These are phyloP conservation scores for Campoletis raptor DNA, from an alignment of 2,888 invertebrate species.

Conservation along the genomic window DNA sequence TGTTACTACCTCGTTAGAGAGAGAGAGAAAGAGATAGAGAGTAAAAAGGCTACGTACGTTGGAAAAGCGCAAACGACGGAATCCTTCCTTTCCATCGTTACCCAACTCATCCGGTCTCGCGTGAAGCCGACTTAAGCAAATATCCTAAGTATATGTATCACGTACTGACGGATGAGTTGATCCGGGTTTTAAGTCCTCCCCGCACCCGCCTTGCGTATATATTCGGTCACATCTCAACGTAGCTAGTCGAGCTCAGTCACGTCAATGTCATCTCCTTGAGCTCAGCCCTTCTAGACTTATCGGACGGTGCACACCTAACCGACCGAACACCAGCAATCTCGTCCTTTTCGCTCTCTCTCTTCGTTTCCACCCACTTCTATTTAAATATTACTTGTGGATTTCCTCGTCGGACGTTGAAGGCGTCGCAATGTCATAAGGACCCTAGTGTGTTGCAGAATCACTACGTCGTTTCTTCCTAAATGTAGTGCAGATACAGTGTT, in stretches of 20 bases:
- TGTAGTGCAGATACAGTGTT: neutral
- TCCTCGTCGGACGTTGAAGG: constrained; percentile 75
- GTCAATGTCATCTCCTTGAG: constrained; percentile 75
- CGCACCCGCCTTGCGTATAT: constrained; percentile 75
- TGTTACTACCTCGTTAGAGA: neutral
- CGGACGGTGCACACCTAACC: constrained; percentile 83
- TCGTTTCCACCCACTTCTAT: constrained; percentile 5
- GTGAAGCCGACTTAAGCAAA: constrained; percentile 79
- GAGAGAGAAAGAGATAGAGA: neutral
- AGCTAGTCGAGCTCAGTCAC: constrained; percentile 68
- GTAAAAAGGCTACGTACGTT: constrained; percentile 9
- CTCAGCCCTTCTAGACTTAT: constrained; percentile 85
- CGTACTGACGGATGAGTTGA: constrained; percentile 84
- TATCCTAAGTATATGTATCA: constrained; percentile 80
- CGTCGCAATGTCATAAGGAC: constrained; percentile 73
- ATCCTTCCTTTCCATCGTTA: constrained; percentile 68
- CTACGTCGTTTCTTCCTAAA: constrained; percentile 34
- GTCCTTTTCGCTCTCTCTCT: constrained; percentile 28
- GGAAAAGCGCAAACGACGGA: constrained; percentile 47
- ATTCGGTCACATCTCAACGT: constrained; percentile 66
- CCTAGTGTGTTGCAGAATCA: constrained; percentile 72
- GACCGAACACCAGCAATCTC: constrained; percentile 73
- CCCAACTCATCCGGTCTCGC: constrained; percentile 68
- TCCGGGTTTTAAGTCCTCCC: constrained; percentile 83
- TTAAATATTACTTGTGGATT: constrained; percentile 76